A percentile compares a stretch with the other conserved stretches of the same genome.
phyloP scores from a whole-genome alignment of 92 coral and sea anemone species.

The Palythoa grandis region DNA sequence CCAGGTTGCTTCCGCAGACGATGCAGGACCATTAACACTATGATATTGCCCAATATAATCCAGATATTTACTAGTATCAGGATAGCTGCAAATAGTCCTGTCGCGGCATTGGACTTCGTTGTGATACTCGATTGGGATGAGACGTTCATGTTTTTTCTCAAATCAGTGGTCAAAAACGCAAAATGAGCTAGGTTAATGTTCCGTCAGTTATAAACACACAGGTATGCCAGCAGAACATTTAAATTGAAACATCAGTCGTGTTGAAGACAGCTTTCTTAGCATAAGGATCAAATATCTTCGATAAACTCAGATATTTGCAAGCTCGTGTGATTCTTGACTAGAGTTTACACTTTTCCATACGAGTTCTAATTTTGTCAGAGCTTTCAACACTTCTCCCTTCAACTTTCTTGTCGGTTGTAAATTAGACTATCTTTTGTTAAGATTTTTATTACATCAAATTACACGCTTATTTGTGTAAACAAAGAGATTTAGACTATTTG shows the following conservation, averaged over 20 bases:
- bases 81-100: constrained; percentile 57
- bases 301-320: too few species aligned
- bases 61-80: constrained; percentile 59
- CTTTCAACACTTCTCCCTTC: neutral
- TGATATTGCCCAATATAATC: constrained; percentile 71
- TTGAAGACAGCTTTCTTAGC: too few species aligned
- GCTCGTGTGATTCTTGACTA: too few species aligned
- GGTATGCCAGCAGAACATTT: too few species aligned
- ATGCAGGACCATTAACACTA: constrained; percentile 80
- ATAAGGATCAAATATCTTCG: too few species aligned
- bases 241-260: too few species aligned
- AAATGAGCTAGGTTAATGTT: neutral
- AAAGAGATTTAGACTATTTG: neutral
- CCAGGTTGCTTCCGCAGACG: constrained; percentile 79
- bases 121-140: neutral
- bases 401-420: neutral
- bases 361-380: too few species aligned
- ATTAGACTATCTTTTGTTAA: neutral
- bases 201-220: neutral
- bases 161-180: neutral
- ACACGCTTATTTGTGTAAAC: neutral
- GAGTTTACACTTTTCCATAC: too few species aligned
- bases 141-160: neutral
- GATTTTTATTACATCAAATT: neutral
- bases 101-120: neutral